Percentiles rank a stretch among this genome's conserved stretches.
Evolutionary conservation across 2,888 invertebrate genomes (phyloP).

Genomic region (Habroteleia sp.): DNA sequence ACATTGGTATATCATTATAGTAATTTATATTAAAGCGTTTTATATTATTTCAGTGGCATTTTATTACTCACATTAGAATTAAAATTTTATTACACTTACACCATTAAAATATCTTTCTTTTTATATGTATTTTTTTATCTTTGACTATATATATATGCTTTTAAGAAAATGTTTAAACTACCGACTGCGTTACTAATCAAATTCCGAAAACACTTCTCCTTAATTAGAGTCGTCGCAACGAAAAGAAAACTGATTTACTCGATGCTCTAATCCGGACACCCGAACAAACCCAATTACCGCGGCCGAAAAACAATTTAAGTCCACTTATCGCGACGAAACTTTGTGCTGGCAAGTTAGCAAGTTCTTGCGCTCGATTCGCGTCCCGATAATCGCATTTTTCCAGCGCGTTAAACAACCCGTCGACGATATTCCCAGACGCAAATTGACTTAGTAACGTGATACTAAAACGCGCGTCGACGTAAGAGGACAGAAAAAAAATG

Average conservation of each 20-base stretch:
- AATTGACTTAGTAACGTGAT: constrained; percentile 52
- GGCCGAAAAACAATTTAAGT: constrained; percentile 27
- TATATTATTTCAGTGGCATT: no score
- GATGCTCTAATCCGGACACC: constrained; percentile 7
- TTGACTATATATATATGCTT: no score
- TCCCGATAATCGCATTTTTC: constrained; percentile 41
- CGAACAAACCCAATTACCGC: constrained; percentile 19
- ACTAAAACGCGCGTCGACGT: constrained; percentile 31
- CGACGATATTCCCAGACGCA: constrained; percentile 37
- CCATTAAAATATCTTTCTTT: no score
- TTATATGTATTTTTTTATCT: no score
- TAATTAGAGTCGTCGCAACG: not conserved
- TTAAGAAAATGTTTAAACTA: no score
- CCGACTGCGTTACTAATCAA: no score
- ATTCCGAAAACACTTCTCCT: constrained; percentile 3
- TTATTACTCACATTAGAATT: no score
- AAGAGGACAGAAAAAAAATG: constrained; percentile 14
- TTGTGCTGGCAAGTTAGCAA: constrained; percentile 20
- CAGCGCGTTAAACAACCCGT: constrained; percentile 24
- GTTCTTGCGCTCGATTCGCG: constrained; percentile 26
- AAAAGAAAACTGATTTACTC: constrained; percentile 5
- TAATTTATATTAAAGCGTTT: no score
- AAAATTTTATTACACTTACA: no score
- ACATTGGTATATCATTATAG: no score
- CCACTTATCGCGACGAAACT: constrained; percentile 18